phyloP scores from a whole-genome alignment of 1,140 invertebrate genomes.

The Aporrectodea caliginosa region DNA sequence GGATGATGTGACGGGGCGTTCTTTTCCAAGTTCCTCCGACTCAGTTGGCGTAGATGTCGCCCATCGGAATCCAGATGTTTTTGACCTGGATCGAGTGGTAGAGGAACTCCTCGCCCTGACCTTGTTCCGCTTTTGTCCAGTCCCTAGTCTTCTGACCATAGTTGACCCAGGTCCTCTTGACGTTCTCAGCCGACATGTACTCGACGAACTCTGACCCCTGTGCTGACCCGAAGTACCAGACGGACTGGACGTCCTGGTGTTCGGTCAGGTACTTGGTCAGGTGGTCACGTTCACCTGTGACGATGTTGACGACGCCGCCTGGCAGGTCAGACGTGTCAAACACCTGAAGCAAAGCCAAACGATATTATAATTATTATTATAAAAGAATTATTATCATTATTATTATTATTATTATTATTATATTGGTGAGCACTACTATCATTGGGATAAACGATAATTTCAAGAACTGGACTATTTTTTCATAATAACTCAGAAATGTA shows the following conservation, averaged over 20 bases:
- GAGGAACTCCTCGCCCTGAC: slow-evolving; percentile 56
- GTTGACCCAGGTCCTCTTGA: slow-evolving; percentile 59
- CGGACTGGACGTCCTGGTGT: slow-evolving; percentile 57
- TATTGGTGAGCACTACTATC: too few relatives aligned
- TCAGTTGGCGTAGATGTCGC: slow-evolving; percentile 60
- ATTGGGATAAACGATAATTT: too few relatives aligned
- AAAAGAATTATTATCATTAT: too few relatives aligned
- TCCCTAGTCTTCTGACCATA: slow-evolving; percentile 46
- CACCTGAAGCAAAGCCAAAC: slow-evolving; percentile 44
- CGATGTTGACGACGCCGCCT: slow-evolving; percentile 58
- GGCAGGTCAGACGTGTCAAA: slow-evolving; percentile 59
- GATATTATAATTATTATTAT: too few relatives aligned
- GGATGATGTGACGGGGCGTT: too few relatives aligned
- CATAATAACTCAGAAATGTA: too few relatives aligned
- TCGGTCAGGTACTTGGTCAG: slow-evolving; percentile 55
- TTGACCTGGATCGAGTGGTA: slow-evolving; percentile 56
- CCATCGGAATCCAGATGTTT: slow-evolving; percentile 59
- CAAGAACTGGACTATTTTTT: too few relatives aligned
- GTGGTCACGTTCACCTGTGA: slow-evolving; percentile 57
- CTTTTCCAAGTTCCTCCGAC: slow-evolving; percentile 1
- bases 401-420: too few relatives aligned
- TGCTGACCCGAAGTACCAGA: slow-evolving; percentile 56
- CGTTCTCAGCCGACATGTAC: slow-evolving; percentile 49
- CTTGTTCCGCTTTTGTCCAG: slow-evolving; percentile 47
- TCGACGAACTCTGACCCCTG: slow-evolving; percentile 56